Percentiles rank a stretch among this genome's conserved stretches.
Conservation (phyloP, 2,888 invertebrate species). For the Drosophila ustulata region DNA sequence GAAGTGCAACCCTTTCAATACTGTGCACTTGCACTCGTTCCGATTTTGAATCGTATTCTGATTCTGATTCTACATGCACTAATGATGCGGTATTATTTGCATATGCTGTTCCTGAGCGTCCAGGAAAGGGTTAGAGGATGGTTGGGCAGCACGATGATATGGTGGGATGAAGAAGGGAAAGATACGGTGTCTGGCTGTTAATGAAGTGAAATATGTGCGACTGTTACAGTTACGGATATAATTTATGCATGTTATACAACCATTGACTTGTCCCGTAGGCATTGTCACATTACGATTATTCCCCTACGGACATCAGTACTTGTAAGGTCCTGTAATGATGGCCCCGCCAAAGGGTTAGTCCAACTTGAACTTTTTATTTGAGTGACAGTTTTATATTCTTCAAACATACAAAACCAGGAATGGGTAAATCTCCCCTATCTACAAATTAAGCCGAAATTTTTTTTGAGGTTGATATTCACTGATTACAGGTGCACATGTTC, state of each 20-base stretch:
- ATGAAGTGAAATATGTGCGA: slow-evolving; percentile 74
- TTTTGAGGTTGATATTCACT: slow-evolving; percentile 29
- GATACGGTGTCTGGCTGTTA: slow-evolving; percentile 45
- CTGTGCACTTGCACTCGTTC: slow-evolving; percentile 36
- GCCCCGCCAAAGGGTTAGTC: slow-evolving; percentile 47
- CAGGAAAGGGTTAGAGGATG: slow-evolving; percentile 51
- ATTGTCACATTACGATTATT: slow-evolving; percentile 27
- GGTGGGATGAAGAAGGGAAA: not conserved
- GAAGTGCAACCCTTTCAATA: slow-evolving; percentile 63
- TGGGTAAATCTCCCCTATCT: slow-evolving; percentile 17
- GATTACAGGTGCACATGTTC: slow-evolving; percentile 61
- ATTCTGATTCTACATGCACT: slow-evolving; percentile 54
- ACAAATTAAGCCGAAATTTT: slow-evolving; percentile 11
- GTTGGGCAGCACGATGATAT: no score
- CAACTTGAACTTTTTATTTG: slow-evolving; percentile 41
- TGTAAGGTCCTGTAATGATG: slow-evolving; percentile 47
- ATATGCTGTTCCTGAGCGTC: slow-evolving; percentile 58
- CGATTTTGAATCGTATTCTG: slow-evolving; percentile 23
- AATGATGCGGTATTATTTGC: slow-evolving; percentile 80
- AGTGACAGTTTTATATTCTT: slow-evolving; percentile 11
- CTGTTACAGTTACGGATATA: slow-evolving; percentile 64
- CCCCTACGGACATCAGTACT: not conserved
- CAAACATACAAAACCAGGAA: not conserved
- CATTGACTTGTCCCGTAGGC: slow-evolving; percentile 69
- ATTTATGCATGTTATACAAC: slow-evolving; percentile 73